Percentiles rank a stretch among this genome's conserved stretches.
These are phyloP conservation scores for Phengaris arion DNA, from an alignment of 2,888 invertebrate genomes.

Conservation along the genomic window DNA sequence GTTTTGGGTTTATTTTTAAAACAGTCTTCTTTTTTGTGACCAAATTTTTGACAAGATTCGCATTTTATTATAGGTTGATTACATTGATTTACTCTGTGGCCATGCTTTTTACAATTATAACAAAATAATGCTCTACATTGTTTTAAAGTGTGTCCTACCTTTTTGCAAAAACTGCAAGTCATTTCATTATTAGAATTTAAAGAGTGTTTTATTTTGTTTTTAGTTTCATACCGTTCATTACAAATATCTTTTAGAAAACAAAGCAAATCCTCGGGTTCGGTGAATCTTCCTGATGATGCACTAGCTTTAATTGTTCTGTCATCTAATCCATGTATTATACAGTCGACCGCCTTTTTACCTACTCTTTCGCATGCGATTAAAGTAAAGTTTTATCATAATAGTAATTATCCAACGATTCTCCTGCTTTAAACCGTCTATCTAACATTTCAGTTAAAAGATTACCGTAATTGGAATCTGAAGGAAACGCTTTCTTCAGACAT, in stretches of 20 bases:
- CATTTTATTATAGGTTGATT: not conserved
- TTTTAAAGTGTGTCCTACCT: not conserved
- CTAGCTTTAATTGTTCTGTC: not conserved
- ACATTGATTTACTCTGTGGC: not conserved
- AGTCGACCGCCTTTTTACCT: not conserved
- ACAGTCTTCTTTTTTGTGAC: no score
- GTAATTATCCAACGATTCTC: no score
- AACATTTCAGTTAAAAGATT: no score
- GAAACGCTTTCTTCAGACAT: no score
- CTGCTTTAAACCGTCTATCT: no score
- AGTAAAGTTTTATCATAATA: no score
- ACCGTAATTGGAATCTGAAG: no score
- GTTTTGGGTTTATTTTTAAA: no score
- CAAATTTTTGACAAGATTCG: no score
- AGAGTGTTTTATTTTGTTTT: not conserved
- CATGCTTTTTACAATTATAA: not conserved
- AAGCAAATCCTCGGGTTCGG: not conserved
- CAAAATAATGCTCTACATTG: not conserved
- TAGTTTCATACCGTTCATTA: not conserved
- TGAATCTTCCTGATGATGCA: not conserved
- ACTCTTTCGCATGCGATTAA: no score
- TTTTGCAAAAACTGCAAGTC: not conserved
- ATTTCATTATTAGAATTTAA: not conserved
- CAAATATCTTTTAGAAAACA: not conserved
- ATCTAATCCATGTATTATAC: no score